Evolutionary conservation across 2,797 vertebrate genomes (phyloP).

Genomic region (Chelon labrosus): DNA sequence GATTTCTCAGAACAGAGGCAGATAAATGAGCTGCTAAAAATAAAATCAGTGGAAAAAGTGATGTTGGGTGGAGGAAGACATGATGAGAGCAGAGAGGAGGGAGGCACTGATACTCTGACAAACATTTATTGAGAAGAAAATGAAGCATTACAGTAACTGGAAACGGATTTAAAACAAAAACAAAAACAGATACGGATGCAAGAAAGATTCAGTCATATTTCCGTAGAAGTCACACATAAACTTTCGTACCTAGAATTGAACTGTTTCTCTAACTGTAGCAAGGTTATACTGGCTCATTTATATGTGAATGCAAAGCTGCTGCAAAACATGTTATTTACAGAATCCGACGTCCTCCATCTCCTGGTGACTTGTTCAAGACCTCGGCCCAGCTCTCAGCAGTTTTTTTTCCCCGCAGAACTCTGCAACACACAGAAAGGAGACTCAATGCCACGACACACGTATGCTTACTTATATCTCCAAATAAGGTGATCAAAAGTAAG

Average conservation of each 20-base stretch:
- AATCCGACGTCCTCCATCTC: background rate
- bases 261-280: too few relatives aligned
- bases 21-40: constrained; percentile 17
- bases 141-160: background rate
- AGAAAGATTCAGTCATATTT: background rate
- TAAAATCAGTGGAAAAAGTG: constrained; percentile 18
- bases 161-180: background rate
- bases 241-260: background rate
- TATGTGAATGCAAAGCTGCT: background rate
- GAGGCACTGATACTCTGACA: background rate
- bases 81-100: background rate
- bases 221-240: background rate
- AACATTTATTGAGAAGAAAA: constrained; percentile 41
- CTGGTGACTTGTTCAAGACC: background rate
- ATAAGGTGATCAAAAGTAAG: too few relatives aligned
- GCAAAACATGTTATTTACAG: background rate
- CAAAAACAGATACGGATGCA: background rate
- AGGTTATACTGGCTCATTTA: background rate
- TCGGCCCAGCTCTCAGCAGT: constrained; percentile 22
- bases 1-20: constrained; percentile 30
- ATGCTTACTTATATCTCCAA: too few relatives aligned
- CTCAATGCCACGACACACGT: background rate
- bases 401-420: constrained; percentile 33
- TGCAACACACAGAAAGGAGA: constrained; percentile 40
- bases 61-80: background rate